These are phyloP conservation scores for Bos indicus DNA, from an alignment of 2,113 vertebrate genomes.

Conservation along the genomic window DNA sequence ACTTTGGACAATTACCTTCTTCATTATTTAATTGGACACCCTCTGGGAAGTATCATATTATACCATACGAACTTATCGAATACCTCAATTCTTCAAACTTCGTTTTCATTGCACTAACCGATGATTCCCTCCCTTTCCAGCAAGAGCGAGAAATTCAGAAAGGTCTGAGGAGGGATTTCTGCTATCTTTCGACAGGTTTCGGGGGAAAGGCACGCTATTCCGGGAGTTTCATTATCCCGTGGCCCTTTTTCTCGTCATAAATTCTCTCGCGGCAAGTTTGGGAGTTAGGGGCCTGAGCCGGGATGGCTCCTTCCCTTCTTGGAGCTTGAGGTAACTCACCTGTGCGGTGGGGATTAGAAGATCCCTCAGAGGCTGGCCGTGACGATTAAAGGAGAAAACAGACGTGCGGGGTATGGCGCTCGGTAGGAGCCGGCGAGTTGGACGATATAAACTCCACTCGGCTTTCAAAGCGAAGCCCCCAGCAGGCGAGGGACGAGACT, in stretches of 20 bases:
- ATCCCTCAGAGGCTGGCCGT: not conserved
- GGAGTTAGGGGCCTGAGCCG: accelerated
- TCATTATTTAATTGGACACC: not conserved
- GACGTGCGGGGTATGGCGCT: accelerated
- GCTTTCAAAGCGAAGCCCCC: not conserved
- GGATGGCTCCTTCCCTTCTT: too few species aligned
- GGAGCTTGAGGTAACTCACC: not conserved
- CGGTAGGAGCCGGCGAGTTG: accelerated
- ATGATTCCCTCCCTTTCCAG: not conserved
- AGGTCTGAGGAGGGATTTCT: not conserved
- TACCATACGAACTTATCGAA: not conserved
- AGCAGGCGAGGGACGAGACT: accelerated
- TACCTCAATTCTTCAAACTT: not conserved
- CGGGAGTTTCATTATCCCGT: not conserved
- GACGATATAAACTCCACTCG: accelerated
- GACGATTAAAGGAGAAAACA: not conserved
- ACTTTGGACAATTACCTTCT: not conserved
- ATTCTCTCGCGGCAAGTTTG: not conserved
- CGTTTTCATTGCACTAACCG: not conserved
- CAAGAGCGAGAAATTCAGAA: not conserved
- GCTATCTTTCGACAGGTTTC: not conserved
- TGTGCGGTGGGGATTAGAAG: too few species aligned
- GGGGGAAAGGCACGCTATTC: too few species aligned
- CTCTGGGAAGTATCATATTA: not conserved
- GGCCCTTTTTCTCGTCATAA: not conserved